phyloP scores from a whole-genome alignment of 1,140 invertebrate species.

The Drosophila tristis region DNA sequence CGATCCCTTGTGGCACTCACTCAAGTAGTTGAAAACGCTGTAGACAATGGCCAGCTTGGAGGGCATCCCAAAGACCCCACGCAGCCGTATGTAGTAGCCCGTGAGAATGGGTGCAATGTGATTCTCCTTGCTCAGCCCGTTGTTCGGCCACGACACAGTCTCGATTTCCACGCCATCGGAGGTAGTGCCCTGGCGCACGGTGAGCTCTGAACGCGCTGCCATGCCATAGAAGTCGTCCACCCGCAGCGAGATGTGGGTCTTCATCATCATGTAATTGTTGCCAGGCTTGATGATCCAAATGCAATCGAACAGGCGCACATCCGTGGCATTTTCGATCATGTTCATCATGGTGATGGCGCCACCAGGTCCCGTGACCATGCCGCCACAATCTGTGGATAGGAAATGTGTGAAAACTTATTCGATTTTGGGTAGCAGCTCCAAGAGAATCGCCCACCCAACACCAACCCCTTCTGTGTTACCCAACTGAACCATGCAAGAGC shows the following conservation, averaged over 20 bases:
- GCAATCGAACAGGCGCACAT: conserved; percentile 87
- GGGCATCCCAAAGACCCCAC: conserved; percentile 87
- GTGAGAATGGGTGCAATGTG: conserved; percentile 87
- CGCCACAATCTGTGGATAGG: conserved; percentile 87
- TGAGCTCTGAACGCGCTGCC: conserved; percentile 87
- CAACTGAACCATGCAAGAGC: conserved; percentile 60
- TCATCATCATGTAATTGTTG: conserved; percentile 87
- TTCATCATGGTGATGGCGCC: conserved; percentile 92
- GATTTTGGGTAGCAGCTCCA: no score
- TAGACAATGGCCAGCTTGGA: conserved; percentile 89
- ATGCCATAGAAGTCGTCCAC: conserved; percentile 88
- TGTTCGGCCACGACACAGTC: conserved; percentile 85
- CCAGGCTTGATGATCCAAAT: conserved; percentile 90
- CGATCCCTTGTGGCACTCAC: conserved; percentile 78
- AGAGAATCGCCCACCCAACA: background rate
- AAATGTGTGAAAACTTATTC: no score
- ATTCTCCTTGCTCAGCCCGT: conserved; percentile 85
- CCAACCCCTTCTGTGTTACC: conserved; percentile 49
- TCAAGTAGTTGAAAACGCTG: conserved; percentile 90
- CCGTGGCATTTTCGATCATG: conserved; percentile 87
- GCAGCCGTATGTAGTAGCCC: conserved; percentile 89
- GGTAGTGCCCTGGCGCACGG: conserved; percentile 88
- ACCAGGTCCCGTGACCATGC: conserved; percentile 89
- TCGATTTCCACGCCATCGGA: conserved; percentile 88
- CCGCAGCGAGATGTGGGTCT: conserved; percentile 89